Evolutionary conservation across 2,797 vertebrate genomes (phyloP).

Genomic region (Malurus leucopterus): DNA sequence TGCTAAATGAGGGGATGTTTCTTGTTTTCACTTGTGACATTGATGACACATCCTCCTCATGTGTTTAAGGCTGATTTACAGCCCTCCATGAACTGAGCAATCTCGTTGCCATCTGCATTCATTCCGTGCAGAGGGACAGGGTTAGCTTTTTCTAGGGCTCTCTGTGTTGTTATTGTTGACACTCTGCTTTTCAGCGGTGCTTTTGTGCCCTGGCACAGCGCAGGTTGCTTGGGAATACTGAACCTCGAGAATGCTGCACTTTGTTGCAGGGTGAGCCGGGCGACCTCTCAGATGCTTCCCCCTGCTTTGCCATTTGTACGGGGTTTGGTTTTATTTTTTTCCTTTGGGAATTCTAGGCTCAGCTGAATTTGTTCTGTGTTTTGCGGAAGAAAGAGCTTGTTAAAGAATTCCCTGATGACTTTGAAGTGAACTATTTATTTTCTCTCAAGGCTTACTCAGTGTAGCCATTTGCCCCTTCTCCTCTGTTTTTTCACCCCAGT

Average conservation of each 20-base stretch:
- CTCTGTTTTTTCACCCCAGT: constrained; percentile 41
- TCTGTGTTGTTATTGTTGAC: background rate
- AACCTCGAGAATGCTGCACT: background rate
- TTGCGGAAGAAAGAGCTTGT: constrained; percentile 46
- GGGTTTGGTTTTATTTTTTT: constrained; percentile 13
- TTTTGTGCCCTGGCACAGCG: constrained; percentile 2
- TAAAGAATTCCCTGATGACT: constrained; percentile 58
- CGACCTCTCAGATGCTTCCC: background rate
- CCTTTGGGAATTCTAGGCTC: constrained; percentile 23
- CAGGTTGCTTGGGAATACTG: constrained; percentile 28
- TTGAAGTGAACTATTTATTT: constrained; percentile 57
- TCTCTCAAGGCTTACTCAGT: constrained; percentile 41
- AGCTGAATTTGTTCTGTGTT: constrained; percentile 31
- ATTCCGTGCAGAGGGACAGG: background rate
- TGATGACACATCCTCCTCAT: background rate
- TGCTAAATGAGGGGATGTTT: background rate
- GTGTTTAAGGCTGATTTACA: background rate
- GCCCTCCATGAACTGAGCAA: background rate
- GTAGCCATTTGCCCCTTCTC: constrained; percentile 41
- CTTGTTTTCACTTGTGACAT: background rate
- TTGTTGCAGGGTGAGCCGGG: background rate
- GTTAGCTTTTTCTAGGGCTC: background rate
- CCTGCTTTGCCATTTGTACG: background rate
- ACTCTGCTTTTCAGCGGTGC: background rate
- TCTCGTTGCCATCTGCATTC: background rate